phyloP scores from a whole-genome alignment of 2,113 vertebrate species.

The Oryzias woworae region DNA sequence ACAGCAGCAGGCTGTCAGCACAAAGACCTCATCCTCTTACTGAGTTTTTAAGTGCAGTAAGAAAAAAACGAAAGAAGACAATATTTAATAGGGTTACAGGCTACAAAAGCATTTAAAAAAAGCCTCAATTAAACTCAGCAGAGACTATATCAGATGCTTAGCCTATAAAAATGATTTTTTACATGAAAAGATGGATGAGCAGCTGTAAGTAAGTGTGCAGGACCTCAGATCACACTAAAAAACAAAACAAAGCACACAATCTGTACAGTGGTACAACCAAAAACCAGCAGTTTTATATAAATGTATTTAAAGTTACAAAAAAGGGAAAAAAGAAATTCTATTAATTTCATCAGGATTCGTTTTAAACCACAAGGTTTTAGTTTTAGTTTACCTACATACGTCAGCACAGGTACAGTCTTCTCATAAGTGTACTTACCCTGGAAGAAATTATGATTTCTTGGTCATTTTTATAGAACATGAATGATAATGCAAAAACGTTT shows the following conservation, averaged over 20 bases:
- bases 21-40: not conserved
- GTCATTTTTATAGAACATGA: too few species aligned
- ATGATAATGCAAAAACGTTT: too few species aligned
- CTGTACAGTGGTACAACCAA: not conserved
- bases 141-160: conserved; percentile 19
- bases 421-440: too few species aligned
- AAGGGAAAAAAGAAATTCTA: too few species aligned
- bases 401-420: too few species aligned
- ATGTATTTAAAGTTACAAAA: not conserved
- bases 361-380: too few species aligned
- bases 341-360: too few species aligned
- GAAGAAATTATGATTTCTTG: too few species aligned
- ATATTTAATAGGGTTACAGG: conserved; percentile 15
- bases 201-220: conserved; percentile 46
- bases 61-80: conserved; percentile 2
- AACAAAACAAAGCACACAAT: conserved; percentile 1
- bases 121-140: conserved; percentile 24
- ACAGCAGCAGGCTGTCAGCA: too few species aligned
- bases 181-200: conserved; percentile 24
- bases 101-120: conserved; percentile 5
- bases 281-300: not conserved
- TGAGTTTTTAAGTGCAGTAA: too few species aligned
- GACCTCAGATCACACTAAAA: not conserved
- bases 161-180: too few species aligned
- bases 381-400: too few species aligned